Percentiles rank a stretch among this genome's conserved stretches.
Conservation (phyloP, 1,140 invertebrate species). For the Stegodyphus dumicola region DNA sequence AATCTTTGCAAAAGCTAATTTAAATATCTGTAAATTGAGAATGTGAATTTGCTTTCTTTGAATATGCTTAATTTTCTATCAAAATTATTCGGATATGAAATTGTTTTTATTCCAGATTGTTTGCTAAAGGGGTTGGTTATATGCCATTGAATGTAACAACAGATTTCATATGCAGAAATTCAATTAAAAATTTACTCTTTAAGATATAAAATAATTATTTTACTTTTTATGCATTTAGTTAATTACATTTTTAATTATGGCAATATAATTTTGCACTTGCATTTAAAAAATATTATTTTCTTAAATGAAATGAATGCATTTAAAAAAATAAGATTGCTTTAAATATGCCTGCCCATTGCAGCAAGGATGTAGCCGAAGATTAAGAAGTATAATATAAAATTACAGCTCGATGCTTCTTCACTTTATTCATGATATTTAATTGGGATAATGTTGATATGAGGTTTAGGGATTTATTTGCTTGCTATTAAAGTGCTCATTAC, state of each 20-base stretch:
- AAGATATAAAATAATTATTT: too few relatives aligned
- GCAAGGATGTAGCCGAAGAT: slow-evolving; percentile 36
- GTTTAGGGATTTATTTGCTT: not conserved
- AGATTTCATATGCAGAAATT: too few relatives aligned
- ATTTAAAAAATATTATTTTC: too few relatives aligned
- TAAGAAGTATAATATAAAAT: slow-evolving; percentile 28
- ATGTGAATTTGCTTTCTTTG: not conserved
- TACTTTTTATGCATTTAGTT: too few relatives aligned
- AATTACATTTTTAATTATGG: not conserved
- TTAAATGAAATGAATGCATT: too few relatives aligned
- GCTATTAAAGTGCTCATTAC: too few relatives aligned
- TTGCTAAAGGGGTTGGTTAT: too few relatives aligned
- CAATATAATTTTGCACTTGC: not conserved
- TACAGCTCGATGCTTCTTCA: not conserved
- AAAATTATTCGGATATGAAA: too few relatives aligned
- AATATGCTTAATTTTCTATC: too few relatives aligned
- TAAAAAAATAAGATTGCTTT: not conserved
- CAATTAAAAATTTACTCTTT: not conserved
- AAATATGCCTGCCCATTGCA: slow-evolving; percentile 10
- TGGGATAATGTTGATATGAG: not conserved
- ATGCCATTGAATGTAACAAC: too few relatives aligned
- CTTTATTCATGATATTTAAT: not conserved
- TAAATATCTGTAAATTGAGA: not conserved
- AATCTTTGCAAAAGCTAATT: not conserved
- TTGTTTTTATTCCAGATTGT: too few relatives aligned